phyloP scores from a whole-genome alignment of 2,888 invertebrate genomes.

The Shargacucullia verbasci region DNA sequence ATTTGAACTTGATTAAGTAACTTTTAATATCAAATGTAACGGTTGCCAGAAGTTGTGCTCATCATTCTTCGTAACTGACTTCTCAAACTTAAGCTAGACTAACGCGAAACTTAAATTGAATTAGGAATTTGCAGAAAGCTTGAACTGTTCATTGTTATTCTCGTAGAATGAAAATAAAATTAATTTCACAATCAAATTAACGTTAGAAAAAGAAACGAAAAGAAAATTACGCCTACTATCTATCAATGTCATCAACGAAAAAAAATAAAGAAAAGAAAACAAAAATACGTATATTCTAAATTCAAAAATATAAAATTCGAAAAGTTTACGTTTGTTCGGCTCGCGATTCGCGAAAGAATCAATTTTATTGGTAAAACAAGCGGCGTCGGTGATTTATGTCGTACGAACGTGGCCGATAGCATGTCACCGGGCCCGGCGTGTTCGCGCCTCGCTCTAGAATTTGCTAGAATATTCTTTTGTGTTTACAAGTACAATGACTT shows the following conservation, averaged over 20 bases:
- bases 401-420: constrained; percentile 83
- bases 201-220: constrained; percentile 6
- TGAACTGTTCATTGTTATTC: constrained; percentile 15
- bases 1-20: constrained; percentile 42
- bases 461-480: constrained; percentile 83
- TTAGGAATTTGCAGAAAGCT: constrained; percentile 10
- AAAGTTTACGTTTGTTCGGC: constrained; percentile 65
- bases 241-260: constrained; percentile 42
- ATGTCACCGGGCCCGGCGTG: constrained; percentile 77
- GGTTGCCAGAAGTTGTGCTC: constrained; percentile 34
- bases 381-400: constrained; percentile 83
- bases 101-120: constrained; percentile 36
- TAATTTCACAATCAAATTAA: constrained; percentile 18
- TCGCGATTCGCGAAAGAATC: constrained; percentile 81
- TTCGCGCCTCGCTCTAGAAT: constrained; percentile 84
- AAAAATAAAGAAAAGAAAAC: constrained; percentile 26
- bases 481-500: constrained; percentile 73
- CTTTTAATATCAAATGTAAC: constrained; percentile 39
- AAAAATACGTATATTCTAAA: constrained; percentile 40
- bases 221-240: constrained; percentile 29
- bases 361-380: constrained; percentile 88
- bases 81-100: constrained; percentile 18
- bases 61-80: constrained; percentile 21
- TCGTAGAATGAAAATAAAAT: constrained; percentile 16
- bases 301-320: constrained; percentile 55